Evolutionary conservation across 2,888 invertebrate genomes (phyloP).

Genomic region (Pseudococcus viburni): DNA sequence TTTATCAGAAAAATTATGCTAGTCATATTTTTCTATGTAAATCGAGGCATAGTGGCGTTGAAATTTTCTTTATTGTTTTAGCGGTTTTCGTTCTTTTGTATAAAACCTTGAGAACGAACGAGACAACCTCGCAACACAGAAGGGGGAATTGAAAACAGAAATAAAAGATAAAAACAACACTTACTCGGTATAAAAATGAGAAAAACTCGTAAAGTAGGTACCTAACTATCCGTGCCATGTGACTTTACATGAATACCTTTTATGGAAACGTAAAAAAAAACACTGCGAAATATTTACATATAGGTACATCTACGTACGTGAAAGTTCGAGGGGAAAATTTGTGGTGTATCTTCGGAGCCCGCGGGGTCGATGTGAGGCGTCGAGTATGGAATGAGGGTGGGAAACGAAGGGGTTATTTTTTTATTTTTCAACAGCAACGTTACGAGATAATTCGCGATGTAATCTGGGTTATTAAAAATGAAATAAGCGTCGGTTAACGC

Average conservation of each 20-base stretch:
- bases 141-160: background rate
- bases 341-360: background rate
- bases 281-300: background rate
- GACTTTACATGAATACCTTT: no score
- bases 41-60: background rate
- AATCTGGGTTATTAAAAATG: conserved; percentile 27
- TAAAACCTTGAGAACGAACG: background rate
- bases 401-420: background rate
- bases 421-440: background rate
- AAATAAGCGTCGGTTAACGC: conserved; percentile 12
- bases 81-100: background rate
- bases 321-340: background rate
- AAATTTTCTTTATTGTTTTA: background rate
- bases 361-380: background rate
- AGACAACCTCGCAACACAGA: background rate
- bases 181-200: background rate
- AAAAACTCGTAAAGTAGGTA: background rate
- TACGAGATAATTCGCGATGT: conserved; percentile 4
- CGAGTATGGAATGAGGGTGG: background rate
- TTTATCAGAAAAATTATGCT: background rate
- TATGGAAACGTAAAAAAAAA: background rate
- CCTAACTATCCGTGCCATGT: background rate
- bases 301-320: background rate
- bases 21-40: background rate
- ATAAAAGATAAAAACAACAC: background rate